Percentiles rank a stretch among this genome's conserved stretches.
phyloP scores from a whole-genome alignment of 2,797 vertebrate species.

The Sarcophilus harrisii region DNA sequence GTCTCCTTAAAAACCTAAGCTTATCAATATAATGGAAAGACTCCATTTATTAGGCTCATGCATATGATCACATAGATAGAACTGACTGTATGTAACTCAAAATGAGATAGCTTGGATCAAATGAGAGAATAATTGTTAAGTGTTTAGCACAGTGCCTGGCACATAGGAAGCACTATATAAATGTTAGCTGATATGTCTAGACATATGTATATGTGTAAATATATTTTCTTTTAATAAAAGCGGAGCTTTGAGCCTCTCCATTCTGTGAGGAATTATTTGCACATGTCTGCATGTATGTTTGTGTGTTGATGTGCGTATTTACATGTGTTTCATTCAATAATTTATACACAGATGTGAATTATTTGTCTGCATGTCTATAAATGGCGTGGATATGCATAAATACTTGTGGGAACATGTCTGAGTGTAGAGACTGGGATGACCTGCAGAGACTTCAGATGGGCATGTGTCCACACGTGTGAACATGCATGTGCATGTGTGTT shows the following conservation, averaged over 20 bases:
- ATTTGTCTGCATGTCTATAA: background rate
- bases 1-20: conserved; percentile 48
- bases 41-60: background rate
- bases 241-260: background rate
- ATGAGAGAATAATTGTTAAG: background rate
- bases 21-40: background rate
- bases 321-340: background rate
- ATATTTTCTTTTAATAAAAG: background rate
- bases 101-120: background rate
- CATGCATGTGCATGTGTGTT: background rate
- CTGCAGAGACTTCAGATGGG: background rate
- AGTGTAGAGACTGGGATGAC: background rate
- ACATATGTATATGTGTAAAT: background rate
- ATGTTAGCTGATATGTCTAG: background rate
- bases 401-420: background rate
- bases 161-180: background rate
- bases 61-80: background rate
- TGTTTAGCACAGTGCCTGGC: background rate
- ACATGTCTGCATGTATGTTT: background rate
- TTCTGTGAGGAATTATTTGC: background rate
- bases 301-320: background rate
- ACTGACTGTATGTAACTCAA: background rate
- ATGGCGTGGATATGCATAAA: background rate
- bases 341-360: background rate
- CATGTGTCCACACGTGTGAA: background rate